Conservation (phyloP, 2,888 invertebrate genomes). For the Eilema depressum region DNA sequence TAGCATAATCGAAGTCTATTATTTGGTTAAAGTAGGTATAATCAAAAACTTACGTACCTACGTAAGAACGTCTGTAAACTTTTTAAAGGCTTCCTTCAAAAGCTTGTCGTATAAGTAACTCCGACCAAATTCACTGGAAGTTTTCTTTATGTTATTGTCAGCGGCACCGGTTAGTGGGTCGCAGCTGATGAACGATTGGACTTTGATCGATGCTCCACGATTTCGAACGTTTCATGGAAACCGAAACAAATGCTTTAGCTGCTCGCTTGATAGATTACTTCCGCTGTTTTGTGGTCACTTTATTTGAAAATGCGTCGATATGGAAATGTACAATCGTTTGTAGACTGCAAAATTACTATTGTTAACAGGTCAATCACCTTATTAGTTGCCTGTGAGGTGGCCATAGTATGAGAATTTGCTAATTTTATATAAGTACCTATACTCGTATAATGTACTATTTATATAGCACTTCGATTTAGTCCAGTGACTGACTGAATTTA, state of each 20-base stretch:
- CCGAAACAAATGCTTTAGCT: slow-evolving; percentile 39
- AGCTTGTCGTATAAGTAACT: slow-evolving; percentile 8
- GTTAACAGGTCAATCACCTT: not conserved
- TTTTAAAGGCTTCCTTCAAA: slow-evolving; percentile 3
- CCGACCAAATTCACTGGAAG: slow-evolving; percentile 22
- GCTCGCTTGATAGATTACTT: slow-evolving; percentile 45
- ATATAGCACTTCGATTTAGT: too few species aligned
- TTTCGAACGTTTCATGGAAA: slow-evolving; percentile 27
- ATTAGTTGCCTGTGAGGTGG: too few species aligned
- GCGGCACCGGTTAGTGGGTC: slow-evolving; percentile 27
- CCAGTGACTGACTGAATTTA: too few species aligned
- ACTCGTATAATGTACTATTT: too few species aligned
- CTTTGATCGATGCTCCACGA: slow-evolving; percentile 45
- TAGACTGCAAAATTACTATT: not conserved
- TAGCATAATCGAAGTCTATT: too few species aligned
- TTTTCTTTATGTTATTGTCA: slow-evolving; percentile 26
- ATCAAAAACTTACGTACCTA: too few species aligned
- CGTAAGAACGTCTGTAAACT: not conserved
- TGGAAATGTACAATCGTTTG: not conserved
- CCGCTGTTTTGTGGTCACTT: slow-evolving; percentile 28
- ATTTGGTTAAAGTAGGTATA: too few species aligned
- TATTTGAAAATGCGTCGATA: slow-evolving; percentile 5
- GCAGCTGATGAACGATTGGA: slow-evolving; percentile 36
- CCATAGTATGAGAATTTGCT: too few species aligned
- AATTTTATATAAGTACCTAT: too few species aligned